These are phyloP conservation scores for Yoshiicerus persimilis DNA, from an alignment of 1,140 invertebrate genomes.

Conservation along the genomic window DNA sequence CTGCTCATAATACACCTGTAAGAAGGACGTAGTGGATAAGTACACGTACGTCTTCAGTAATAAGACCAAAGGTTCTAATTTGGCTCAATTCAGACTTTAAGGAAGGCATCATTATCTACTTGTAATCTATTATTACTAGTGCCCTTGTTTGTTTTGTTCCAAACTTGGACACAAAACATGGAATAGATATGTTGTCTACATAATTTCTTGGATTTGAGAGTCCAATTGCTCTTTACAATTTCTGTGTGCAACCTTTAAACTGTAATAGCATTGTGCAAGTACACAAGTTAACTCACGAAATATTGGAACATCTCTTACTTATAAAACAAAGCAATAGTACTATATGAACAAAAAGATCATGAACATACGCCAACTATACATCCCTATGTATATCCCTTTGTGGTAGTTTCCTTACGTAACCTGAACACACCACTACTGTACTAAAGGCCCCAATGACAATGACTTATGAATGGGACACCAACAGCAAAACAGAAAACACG, in stretches of 20 bases:
- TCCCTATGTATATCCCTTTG: too few relatives aligned
- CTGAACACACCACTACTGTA: too few relatives aligned
- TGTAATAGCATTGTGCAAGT: not conserved
- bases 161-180: not conserved
- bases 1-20: not conserved
- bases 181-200: not conserved
- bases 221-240: not conserved
- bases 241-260: not conserved
- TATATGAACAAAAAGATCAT: too few relatives aligned
- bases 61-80: constrained; percentile 4
- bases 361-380: too few relatives aligned
- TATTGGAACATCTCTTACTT: too few relatives aligned
- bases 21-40: not conserved
- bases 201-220: not conserved
- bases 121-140: not conserved
- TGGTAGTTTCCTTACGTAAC: too few relatives aligned
- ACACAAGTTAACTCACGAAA: too few relatives aligned
- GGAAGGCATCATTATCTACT: not conserved
- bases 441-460: too few relatives aligned
- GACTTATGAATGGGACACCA: too few relatives aligned
- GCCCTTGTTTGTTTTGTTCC: constrained; percentile 25
- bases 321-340: too few relatives aligned
- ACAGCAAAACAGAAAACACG: too few relatives aligned
- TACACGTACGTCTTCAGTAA: not conserved
- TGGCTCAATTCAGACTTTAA: constrained; percentile 5